Conservation (phyloP, 2,797 vertebrate genomes). For the Luscinia luscinia region DNA sequence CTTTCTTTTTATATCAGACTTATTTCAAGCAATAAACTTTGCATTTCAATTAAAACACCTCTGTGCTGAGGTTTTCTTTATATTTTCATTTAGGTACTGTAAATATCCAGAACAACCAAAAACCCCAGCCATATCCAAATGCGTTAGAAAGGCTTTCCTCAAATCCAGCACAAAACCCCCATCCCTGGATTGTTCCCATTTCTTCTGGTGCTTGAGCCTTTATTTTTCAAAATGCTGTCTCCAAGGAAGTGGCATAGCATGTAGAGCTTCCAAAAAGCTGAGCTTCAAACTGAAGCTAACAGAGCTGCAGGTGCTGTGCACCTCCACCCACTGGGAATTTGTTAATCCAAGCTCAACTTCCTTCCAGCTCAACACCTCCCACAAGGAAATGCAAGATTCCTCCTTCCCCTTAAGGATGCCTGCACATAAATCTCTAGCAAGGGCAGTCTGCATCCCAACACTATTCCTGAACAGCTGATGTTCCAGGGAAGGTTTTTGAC, state of each 20-base stretch:
- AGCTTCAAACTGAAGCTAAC: not conserved
- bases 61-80: not conserved
- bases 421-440: not conserved
- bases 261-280: not conserved
- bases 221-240: not conserved
- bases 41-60: not conserved
- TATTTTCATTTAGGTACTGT: not conserved
- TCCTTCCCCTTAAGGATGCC: not conserved
- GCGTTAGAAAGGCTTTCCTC: not conserved
- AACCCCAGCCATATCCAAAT: not conserved
- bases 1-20: not conserved
- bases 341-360: not conserved
- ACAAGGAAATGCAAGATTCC: not conserved
- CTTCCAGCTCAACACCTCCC: slow-evolving; percentile 27
- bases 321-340: slow-evolving; percentile 12
- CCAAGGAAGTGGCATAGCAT: not conserved
- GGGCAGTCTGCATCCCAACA: not conserved
- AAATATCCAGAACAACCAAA: not conserved
- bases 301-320: slow-evolving; percentile 24
- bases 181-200: not conserved
- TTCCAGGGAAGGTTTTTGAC: not conserved
- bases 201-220: not conserved
- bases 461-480: not conserved
- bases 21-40: not conserved
- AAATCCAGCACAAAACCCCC: not conserved